phyloP scores from a whole-genome alignment of 2,797 vertebrate species.

The Bradypodion ventrale region DNA sequence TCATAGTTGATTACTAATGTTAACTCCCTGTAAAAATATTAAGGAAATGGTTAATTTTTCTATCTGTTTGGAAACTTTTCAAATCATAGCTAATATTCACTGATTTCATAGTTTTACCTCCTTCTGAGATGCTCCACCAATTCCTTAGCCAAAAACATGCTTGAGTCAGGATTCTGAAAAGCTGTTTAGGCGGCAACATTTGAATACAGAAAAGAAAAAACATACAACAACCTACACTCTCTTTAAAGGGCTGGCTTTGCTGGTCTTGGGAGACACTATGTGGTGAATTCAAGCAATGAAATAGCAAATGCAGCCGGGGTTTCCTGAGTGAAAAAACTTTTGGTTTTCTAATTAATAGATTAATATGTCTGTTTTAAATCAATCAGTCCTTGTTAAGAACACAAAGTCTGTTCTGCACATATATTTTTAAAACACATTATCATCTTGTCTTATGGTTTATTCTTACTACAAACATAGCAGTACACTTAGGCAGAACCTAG shows the following conservation, averaged over 20 bases:
- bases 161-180: not conserved
- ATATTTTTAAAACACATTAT: not conserved
- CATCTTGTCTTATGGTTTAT: not conserved
- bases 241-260: slow-evolving; percentile 25
- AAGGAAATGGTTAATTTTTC: no score
- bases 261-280: slow-evolving; percentile 72
- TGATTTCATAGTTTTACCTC: not conserved
- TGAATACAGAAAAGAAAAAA: slow-evolving; percentile 3
- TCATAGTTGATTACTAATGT: no score
- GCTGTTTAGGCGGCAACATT: not conserved
- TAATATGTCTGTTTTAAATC: not conserved
- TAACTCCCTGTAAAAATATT: no score
- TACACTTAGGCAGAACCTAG: no score
- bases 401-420: not conserved
- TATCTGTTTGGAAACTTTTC: not conserved
- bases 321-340: not conserved
- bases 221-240: no score
- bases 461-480: not conserved
- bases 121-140: not conserved
- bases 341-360: not conserved
- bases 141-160: not conserved
- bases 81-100: no score
- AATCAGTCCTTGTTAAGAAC: not conserved
- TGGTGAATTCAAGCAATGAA: slow-evolving; percentile 67
- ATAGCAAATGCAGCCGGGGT: not conserved